Base-by-base conservation (phyloP, 2,888 invertebrate species). In the Heteropelma amictum region DNA sequence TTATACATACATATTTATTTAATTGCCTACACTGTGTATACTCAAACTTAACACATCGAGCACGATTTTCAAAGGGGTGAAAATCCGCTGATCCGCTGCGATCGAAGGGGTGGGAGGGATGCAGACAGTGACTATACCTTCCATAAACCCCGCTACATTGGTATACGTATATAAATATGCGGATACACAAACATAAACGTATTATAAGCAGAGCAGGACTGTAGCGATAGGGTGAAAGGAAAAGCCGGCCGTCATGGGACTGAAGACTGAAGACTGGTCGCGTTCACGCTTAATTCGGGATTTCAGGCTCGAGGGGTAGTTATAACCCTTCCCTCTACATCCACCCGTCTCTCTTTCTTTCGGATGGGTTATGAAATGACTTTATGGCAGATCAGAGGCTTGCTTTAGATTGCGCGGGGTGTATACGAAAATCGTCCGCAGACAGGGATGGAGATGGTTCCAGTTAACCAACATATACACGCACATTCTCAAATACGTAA, bases 361-460 rank as follows among this genome's bases (percentile, higher is more conserved):
- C 81, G 85, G 85, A 85, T 84, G 85, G 86, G 85, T 86, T 87
- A 86, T 86, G 87, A 87, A 88, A 88, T 88, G 87, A 87, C 87
- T 88, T 88, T 88, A 88, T 88, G 88, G 86, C 85, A 87, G 88
- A 88, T 87, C 87, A 85, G 88, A 87, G 87, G 86, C 85, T 84
- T 83, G 86, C 82, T 84, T 85, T 85, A 84, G 85, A 88, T 88
- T 86, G 85, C 86, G 83, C 83, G 84, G 78, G 78, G 74, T 76
- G 82, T 81, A 81, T 84, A 80, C 65, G 30, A 30, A 30, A 30
- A 30, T 2, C 38, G 38, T 38, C 1, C 38, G 38, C 12, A 47
- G n/a, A n/a, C n/a, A n/a, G n/a, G n/a, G n/a, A n/a, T n/a, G n/a
- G n/a, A 53, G 35, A 47, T 56, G 61, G 75, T 67, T 67, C 58